Evolutionary conservation across 1,140 invertebrate species (phyloP), one percentile per base, ranked within the genome.

Genomic region (Drosophila repleta): DNA sequence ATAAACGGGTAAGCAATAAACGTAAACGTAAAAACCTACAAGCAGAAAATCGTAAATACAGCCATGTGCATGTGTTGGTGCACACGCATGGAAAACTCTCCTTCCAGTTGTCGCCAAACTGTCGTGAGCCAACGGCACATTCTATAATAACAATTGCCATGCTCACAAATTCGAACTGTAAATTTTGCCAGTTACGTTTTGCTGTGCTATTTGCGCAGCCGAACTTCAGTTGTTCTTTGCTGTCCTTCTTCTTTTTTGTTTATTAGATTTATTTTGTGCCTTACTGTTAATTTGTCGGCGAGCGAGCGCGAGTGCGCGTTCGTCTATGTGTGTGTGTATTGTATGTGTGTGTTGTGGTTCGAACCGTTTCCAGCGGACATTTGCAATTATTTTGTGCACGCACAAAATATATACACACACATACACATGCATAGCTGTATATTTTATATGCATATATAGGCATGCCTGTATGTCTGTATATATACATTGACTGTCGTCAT

Each of bases 1-100:
- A 88, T 43, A 88, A 89, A 89, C 89, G 89, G 83, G 83, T 87
- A n/a, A 82, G 83, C 64, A 8, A 15, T 21, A 11, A n/a, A n/a
- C n/a, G n/a, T n/a, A n/a, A n/a, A n/a, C n/a, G n/a, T n/a, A n/a
- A n/a, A n/a, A n/a, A n/a, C n/a, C n/a, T 18, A 46, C 2, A 20
- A 29, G 7, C 29, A 29, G 2, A 24, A 24, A 2, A 24, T 24
- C 2, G 2, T 24, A 24, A 29, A 26, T 26, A 26, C 6, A 29
- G 2, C 7, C 8, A 6, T 13, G 8, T 0, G 2, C 7, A 35
- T 13, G 0, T 35, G 11, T 0, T 11, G 2, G 11, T 7, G 8
- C 2, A 32, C 0, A 11, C 11, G 11, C 11, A 35, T 35, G 10
- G 11, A 13, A 13, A 35, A 35, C 3, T 6, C 32, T 2, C 10